phyloP scores from a whole-genome alignment of 2,113 vertebrate genomes.

The Ceyx cyanopectus region DNA sequence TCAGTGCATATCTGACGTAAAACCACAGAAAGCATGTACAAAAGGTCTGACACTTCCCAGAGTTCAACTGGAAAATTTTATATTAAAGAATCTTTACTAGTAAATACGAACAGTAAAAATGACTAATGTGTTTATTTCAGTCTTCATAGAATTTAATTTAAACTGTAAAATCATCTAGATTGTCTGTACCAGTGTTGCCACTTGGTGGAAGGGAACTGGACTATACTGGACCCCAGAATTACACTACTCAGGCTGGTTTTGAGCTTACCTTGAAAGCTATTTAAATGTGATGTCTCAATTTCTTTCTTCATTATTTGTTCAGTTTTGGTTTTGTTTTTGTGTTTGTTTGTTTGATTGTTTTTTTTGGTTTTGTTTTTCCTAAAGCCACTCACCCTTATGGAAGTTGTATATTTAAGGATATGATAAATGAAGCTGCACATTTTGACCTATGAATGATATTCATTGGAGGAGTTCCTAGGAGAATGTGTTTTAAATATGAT shows the following conservation, averaged over 20 bases:
- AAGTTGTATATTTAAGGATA: neutral
- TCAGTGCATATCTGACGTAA: neutral
- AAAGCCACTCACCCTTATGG: neutral
- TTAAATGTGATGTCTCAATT: neutral
- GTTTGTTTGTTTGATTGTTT: too few species aligned
- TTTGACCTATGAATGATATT: conserved; percentile 29
- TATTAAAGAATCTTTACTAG: neutral
- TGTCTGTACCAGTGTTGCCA: neutral
- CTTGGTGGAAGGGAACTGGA: neutral
- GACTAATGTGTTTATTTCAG: neutral
- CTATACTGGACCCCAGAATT: neutral
- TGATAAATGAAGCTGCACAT: neutral
- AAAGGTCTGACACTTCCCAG: neutral
- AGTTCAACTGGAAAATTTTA: neutral
- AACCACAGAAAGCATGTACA: neutral
- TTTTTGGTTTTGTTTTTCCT: neutral
- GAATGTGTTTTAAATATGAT: conserved; percentile 45
- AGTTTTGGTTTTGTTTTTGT: too few species aligned
- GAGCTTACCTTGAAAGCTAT: neutral
- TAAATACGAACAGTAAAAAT: neutral
- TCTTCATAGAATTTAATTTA: neutral
- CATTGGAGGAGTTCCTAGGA: neutral
- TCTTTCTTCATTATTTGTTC: neutral
- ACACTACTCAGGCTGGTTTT: neutral
- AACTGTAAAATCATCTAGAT: neutral